Evolutionary conservation across 2,888 invertebrate genomes (phyloP).

Genomic region (Bombyx huttoni): DNA sequence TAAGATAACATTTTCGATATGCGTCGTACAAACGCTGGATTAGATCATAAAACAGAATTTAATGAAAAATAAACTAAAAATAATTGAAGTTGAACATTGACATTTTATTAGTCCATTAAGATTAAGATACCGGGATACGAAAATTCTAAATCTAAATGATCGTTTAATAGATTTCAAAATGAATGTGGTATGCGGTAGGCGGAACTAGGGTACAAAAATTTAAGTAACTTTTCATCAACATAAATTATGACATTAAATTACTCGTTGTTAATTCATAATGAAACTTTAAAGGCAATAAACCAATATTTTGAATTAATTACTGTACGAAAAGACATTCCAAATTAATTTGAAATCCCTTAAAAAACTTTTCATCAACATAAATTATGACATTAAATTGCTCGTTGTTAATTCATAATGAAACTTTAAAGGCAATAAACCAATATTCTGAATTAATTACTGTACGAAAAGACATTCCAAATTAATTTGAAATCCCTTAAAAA

Average conservation of each 20-base stretch:
- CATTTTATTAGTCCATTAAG: constrained; percentile 28
- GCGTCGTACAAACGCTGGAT: constrained; percentile 21
- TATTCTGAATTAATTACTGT: too few species aligned
- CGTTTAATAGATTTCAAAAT: constrained; percentile 2
- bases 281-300: not conserved
- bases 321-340: too few species aligned
- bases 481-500: not conserved
- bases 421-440: too few species aligned
- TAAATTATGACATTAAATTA: not conserved
- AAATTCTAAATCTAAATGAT: constrained; percentile 3
- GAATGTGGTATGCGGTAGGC: not conserved
- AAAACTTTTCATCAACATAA: not conserved
- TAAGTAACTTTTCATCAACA: not conserved
- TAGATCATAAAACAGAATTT: constrained; percentile 20
- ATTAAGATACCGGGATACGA: constrained; percentile 12
- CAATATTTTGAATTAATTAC: too few species aligned
- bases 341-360: not conserved
- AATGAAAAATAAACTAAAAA: constrained; percentile 21
- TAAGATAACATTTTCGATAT: constrained; percentile 23
- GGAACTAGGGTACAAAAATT: not conserved
- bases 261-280: not conserved
- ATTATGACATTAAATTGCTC: not conserved
- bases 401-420: not conserved
- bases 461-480: not conserved
- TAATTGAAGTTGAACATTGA: constrained; percentile 13